Base-by-base conservation (phyloP, 2,888 invertebrate species). In the Lutraria lutraria region DNA sequence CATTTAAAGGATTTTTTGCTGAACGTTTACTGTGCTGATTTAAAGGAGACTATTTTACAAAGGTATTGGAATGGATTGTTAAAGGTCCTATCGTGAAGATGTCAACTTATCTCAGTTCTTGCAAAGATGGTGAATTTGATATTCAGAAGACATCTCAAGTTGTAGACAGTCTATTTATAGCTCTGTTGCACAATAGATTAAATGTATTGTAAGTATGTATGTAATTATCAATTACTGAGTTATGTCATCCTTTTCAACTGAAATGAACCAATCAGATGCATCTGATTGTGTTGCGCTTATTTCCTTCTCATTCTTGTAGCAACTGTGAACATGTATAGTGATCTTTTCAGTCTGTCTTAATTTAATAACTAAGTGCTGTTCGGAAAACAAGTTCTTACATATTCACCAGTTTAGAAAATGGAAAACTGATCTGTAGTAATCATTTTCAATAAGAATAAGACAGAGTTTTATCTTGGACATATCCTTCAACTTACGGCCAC, bases 161-260 rank as follows among this genome's bases (percentile, higher is more conserved):
- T 76, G 29, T 76, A 76, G 34, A 76, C 34, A 76, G 34, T 34
- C 76, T 83, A 68, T 83, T 83, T 83, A 52, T 68, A 63, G 83
- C 68, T 21, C n/a, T 83, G 52, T 60, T 83, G 25, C 63, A 63
- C 25, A 83, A 83, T 52, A 25, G 68, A n/a, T 25, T 83, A 25
- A 83, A 83, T n/a, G 25, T n/a, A 25, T 83, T 83, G 83, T 83
- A 83, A 83, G 83, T 83, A 83, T 83, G 15, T 21, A 81, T 53
- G 19, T 21, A 52, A 43, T 43, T 43, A 43, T 43, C 43, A 43
- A 43, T 8, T 43, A 43, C 8, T 4, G 2, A 8, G 43, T 43
- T 43, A 43, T 8, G 8, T 43, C 43, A 43, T 43, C 43, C 43
- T 4, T 43, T 43, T 4, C 2, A 43, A 43, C 43, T 43, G 2